These are phyloP conservation scores for Rugalucina vietnamica DNA, from an alignment of 2,888 invertebrate species.

Conservation along the genomic window DNA sequence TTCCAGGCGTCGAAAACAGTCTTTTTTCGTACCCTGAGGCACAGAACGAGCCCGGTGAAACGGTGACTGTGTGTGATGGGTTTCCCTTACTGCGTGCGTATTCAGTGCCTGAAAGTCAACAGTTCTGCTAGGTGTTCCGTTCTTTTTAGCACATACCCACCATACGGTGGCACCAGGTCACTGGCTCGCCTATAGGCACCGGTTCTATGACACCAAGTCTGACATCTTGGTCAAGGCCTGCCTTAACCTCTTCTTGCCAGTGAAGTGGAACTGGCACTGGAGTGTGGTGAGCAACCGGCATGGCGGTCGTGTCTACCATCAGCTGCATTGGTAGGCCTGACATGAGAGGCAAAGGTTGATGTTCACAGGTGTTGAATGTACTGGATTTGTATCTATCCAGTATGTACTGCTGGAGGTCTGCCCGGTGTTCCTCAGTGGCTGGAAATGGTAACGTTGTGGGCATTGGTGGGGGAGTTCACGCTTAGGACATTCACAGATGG, in stretches of 20 bases:
- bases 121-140: slow-evolving; percentile 65
- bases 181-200: slow-evolving; percentile 64
- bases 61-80: slow-evolving; percentile 64
- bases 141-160: slow-evolving; percentile 64
- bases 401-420: slow-evolving; percentile 55
- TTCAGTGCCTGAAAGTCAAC: slow-evolving; percentile 70
- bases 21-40: slow-evolving; percentile 58
- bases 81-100: slow-evolving; percentile 59
- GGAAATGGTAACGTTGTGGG: slow-evolving; percentile 55
- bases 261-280: slow-evolving; percentile 72
- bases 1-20: slow-evolving; percentile 65
- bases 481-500: slow-evolving; percentile 37
- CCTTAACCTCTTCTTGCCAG: slow-evolving; percentile 70
- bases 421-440: slow-evolving; percentile 53
- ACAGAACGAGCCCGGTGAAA: slow-evolving; percentile 66
- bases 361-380: slow-evolving; percentile 72
- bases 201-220: slow-evolving; percentile 63
- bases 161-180: slow-evolving; percentile 70
- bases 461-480: slow-evolving; percentile 3
- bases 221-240: slow-evolving; percentile 67
- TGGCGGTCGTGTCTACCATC: slow-evolving; percentile 66
- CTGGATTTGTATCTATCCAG: slow-evolving; percentile 66
- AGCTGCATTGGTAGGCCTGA: slow-evolving; percentile 55
- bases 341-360: slow-evolving; percentile 52
- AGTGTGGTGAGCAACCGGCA: slow-evolving; percentile 67